phyloP scores from a whole-genome alignment of 2,113 vertebrate species.

The Pteropus alecto region DNA sequence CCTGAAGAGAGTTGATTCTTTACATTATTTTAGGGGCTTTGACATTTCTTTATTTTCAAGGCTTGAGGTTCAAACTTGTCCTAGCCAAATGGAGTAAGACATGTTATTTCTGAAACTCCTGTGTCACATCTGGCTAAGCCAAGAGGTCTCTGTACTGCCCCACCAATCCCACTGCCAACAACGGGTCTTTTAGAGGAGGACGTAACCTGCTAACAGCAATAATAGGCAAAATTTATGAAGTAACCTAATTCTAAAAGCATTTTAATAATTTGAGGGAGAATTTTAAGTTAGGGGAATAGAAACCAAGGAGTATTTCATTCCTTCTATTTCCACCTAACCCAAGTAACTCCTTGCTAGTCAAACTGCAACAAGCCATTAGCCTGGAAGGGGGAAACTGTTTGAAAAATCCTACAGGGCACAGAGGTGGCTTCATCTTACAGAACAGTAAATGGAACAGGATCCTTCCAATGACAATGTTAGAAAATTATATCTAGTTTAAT shows the following conservation, averaged over 20 bases:
- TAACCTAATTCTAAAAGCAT: neutral
- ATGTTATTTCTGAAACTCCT: neutral
- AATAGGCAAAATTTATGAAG: neutral
- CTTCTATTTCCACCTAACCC: neutral
- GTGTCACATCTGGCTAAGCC: neutral
- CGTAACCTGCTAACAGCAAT: neutral
- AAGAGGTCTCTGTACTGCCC: neutral
- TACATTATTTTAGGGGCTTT: neutral
- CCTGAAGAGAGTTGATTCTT: neutral
- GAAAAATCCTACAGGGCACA: constrained; percentile 39
- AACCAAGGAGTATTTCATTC: neutral
- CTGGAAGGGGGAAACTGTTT: neutral
- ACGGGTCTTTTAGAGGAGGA: neutral
- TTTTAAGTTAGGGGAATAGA: constrained; percentile 3
- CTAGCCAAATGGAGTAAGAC: neutral
- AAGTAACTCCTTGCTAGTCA: neutral
- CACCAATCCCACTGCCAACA: neutral
- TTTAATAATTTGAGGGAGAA: constrained; percentile 35
- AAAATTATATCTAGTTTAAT: constrained; percentile 62
- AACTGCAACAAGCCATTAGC: constrained; percentile 10
- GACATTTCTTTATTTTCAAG: neutral
- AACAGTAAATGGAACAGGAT: neutral
- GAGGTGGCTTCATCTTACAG: neutral
- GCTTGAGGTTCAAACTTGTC: neutral
- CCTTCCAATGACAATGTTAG: constrained; percentile 36